Percentiles rank a stretch among this genome's conserved stretches.
Conservation (phyloP, 2,113 vertebrate genomes). For the Shinisaurus crocodilurus region DNA sequence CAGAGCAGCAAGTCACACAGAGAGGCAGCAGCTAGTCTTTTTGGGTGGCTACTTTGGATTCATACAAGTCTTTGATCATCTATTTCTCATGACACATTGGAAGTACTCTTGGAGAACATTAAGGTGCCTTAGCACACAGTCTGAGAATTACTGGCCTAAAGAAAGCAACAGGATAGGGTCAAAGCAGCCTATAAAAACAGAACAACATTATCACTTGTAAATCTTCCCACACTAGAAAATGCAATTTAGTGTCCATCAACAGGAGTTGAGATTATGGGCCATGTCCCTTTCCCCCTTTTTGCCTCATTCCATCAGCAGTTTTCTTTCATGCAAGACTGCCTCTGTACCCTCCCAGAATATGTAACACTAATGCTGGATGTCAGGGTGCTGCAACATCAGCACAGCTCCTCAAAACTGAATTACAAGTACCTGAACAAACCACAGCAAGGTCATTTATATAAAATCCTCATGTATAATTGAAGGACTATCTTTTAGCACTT, state of each 20-base stretch:
- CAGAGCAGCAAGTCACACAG: background rate
- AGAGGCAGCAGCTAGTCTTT: background rate
- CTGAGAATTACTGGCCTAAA: background rate
- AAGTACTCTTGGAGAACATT: background rate
- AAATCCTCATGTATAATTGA: background rate
- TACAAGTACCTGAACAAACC: constrained; percentile 5
- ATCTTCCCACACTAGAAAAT: background rate
- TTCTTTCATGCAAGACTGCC: rapidly evolving
- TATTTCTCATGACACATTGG: background rate
- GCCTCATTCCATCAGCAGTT: background rate
- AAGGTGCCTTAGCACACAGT: background rate
- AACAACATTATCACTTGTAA: background rate
- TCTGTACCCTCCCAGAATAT: rapidly evolving
- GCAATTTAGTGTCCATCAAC: background rate
- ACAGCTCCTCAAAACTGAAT: constrained; percentile 20
- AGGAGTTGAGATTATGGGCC: background rate
- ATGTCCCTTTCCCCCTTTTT: background rate
- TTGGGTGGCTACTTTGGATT: background rate
- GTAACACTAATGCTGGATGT: background rate
- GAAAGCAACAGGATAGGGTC: background rate
- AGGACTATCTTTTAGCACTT: background rate
- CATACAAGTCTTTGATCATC: background rate
- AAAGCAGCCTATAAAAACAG: background rate
- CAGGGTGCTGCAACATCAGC: background rate
- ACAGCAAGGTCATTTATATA: background rate